phyloP scores from a whole-genome alignment of 2,113 vertebrate genomes.

The Lepus americanus region DNA sequence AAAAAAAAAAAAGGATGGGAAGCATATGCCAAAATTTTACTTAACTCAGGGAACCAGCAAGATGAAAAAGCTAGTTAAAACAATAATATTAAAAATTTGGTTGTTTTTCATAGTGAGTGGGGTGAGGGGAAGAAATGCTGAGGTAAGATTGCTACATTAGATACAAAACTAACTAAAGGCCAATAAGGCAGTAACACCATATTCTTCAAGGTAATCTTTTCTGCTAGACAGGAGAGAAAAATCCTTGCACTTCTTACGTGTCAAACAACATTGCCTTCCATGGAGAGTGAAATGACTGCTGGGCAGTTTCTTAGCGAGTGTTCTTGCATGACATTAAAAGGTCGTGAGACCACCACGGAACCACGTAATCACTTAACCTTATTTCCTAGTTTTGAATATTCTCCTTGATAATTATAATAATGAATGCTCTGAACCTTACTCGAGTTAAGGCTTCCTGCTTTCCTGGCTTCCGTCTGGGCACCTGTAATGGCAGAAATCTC shows the following conservation, averaged over 20 bases:
- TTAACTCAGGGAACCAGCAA: not conserved
- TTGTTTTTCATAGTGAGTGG: not conserved
- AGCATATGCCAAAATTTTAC: not conserved
- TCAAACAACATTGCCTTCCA: not conserved
- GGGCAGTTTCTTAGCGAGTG: not conserved
- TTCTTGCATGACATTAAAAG: not conserved
- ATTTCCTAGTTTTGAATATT: not conserved
- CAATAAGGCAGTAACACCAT: not conserved
- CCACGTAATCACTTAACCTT: not conserved
- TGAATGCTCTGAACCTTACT: not conserved
- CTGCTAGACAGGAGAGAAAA: not conserved
- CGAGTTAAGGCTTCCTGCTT: not conserved
- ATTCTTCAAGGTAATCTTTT: not conserved
- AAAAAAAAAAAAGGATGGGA: not conserved
- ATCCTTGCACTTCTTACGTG: not conserved
- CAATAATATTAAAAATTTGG: not conserved
- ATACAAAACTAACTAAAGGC: not conserved
- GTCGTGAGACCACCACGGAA: no score
- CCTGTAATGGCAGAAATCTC: not conserved
- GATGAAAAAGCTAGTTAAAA: not conserved
- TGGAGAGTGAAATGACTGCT: not conserved
- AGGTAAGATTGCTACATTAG: not conserved
- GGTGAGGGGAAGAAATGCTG: not conserved
- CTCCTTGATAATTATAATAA: not conserved
- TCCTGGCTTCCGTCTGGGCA: not conserved